These are phyloP conservation scores for Anarhynchus alexandrinus DNA, from an alignment of 2,113 vertebrate genomes.

Conservation along the genomic window DNA sequence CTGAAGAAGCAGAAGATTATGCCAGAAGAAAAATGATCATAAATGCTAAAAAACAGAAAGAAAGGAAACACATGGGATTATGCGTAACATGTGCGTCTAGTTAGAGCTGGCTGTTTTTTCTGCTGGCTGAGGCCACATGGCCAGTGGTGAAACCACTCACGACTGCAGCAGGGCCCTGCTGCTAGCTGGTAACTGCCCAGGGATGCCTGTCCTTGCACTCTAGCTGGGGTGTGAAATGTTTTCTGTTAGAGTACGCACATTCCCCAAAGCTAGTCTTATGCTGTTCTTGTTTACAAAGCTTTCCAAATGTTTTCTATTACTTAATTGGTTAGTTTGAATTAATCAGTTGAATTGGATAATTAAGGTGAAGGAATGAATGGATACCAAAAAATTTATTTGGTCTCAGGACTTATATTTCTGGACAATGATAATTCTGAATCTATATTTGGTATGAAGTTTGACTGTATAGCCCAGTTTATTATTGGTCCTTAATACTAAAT, in stretches of 20 bases:
- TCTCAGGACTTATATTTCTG: neutral
- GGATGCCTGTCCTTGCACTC: neutral
- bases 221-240: neutral
- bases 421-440: neutral
- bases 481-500: neutral
- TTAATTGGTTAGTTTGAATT: neutral
- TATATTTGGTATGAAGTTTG: neutral
- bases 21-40: neutral
- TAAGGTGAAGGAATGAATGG: neutral
- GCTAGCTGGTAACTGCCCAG: neutral
- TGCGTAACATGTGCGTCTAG: fast-evolving
- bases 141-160: neutral
- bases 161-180: neutral
- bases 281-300: neutral
- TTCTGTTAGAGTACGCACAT: neutral
- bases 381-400: neutral
- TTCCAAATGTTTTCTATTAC: neutral
- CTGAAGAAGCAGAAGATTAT: neutral
- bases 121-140: neutral
- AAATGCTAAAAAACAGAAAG: neutral
- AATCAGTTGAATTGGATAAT: neutral
- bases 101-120: neutral
- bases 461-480: fast-evolving
- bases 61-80: neutral
- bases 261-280: neutral